Base-by-base conservation (phyloP, 1,140 invertebrate genomes). In the Lineus longissimus region DNA sequence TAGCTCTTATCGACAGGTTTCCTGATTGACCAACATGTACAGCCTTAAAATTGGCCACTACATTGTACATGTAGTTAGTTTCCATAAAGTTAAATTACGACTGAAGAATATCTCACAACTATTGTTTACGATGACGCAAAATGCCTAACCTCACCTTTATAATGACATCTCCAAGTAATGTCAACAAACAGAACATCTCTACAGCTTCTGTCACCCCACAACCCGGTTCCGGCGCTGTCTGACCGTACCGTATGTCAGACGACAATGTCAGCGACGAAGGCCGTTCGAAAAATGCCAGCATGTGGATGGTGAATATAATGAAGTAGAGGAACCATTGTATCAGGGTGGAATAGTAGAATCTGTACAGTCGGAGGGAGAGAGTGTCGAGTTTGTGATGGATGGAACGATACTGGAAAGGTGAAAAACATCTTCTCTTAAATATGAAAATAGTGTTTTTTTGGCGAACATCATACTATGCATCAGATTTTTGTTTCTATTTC, bases 221-320 rank as follows among this genome's bases (percentile, higher is more conserved):
- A 1, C 76, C 73, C 23, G 74, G 58, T 13, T 47, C 23, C 7
- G 71, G 41, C 27, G 73, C 65, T 1, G 69, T 59, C 11, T 58
- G 67, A 40, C 64, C 61, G 41, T 33, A 31, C 13, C 73, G 66
- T 11, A 77, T 73, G 54, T 81, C 79, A 22, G 77, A 77, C 2
- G 75, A 75, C 68, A 70, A 69, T 2, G 73, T 75, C 29, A 81
- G 59, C 2, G 79, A 79, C 2, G 79, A 81, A n/a, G 79, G 79
- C 36, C 65, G 70, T 55, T 81, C 77, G 59, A 81, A 67, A 56
- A 81, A 79, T 17, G 75, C 77, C 61, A 81, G 66, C 9, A 79
- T 67, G 57, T 78, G 74, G 0, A 81, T 68, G 2, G 74, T 40
- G 56, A 73, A 70, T 33, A 79, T 76, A 41, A 76, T 64, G 15